Conservation (phyloP, 2,797 vertebrate species). For the Danio jaintianensis region DNA sequence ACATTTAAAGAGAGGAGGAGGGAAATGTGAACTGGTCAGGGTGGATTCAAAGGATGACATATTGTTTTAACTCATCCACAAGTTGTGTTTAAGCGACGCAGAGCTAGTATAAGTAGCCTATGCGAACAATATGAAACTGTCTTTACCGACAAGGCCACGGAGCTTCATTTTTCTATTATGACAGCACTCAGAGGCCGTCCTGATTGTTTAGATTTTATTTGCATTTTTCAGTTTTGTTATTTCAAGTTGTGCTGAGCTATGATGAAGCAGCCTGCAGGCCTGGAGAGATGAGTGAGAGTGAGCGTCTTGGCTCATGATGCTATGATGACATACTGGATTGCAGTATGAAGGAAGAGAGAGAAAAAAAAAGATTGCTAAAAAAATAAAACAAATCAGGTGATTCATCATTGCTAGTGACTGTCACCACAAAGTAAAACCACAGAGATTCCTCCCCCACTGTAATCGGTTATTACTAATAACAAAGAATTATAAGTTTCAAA, state of each 20-base stretch:
- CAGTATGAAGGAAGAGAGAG: conserved; percentile 18
- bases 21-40: conserved; percentile 16
- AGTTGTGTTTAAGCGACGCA: conserved; percentile 17
- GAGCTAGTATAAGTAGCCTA: background rate
- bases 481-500: conserved; percentile 5
- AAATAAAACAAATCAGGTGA: background rate
- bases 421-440: conserved; percentile 4
- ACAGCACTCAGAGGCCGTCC: conserved; percentile 50
- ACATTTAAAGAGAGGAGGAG: conserved; percentile 28
- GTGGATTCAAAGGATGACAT: conserved; percentile 23
- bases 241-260: conserved; percentile 72
- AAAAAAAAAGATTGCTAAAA: background rate
- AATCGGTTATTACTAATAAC: conserved; percentile 15
- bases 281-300: conserved; percentile 62
- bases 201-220: conserved; percentile 64
- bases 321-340: conserved; percentile 64
- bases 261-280: conserved; percentile 59
- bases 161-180: conserved; percentile 13
- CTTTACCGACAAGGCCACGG: background rate
- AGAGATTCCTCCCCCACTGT: conserved; percentile 1
- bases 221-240: conserved; percentile 76
- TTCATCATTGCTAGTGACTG: background rate
- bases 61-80: conserved; percentile 31
- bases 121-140: background rate
- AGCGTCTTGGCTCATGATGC: conserved; percentile 59